Conservation (phyloP, 2,113 vertebrate species). For the Tor tambroides region DNA sequence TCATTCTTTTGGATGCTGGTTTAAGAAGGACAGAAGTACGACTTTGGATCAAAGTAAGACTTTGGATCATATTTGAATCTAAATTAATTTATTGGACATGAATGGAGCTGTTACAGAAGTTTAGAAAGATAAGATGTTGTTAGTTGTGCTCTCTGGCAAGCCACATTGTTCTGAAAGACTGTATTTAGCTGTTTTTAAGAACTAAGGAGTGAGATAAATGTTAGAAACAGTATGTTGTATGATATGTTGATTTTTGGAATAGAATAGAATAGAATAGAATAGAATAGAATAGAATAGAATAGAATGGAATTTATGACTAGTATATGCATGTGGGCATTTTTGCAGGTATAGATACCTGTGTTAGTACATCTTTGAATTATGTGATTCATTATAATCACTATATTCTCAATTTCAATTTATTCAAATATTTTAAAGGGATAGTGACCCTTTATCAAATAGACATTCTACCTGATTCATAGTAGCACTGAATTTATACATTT, state of each 20-base stretch:
- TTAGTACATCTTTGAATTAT: too few species aligned
- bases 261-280: too few species aligned
- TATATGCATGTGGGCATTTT: too few species aligned
- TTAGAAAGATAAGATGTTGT: neutral
- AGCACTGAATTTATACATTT: neutral
- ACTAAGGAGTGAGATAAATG: neutral
- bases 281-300: too few species aligned
- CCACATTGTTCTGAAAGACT: too few species aligned
- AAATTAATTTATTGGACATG: neutral
- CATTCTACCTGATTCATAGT: neutral
- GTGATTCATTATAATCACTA: too few species aligned
- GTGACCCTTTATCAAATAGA: neutral
- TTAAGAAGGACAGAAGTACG: neutral
- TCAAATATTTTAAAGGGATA: neutral
- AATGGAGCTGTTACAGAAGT: neutral
- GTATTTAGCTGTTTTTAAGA: neutral
- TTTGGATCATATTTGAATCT: neutral
- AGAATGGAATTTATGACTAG: too few species aligned
- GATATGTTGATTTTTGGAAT: neutral
- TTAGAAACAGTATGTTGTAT: neutral
- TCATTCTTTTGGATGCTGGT: neutral
- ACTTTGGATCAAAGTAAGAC: neutral
- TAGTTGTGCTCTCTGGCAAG: neutral
- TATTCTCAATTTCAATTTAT: neutral
- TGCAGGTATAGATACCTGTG: too few species aligned